These are phyloP conservation scores for Trissolcus japonicus DNA, from an alignment of 2,888 invertebrate species.

Conservation along the genomic window DNA sequence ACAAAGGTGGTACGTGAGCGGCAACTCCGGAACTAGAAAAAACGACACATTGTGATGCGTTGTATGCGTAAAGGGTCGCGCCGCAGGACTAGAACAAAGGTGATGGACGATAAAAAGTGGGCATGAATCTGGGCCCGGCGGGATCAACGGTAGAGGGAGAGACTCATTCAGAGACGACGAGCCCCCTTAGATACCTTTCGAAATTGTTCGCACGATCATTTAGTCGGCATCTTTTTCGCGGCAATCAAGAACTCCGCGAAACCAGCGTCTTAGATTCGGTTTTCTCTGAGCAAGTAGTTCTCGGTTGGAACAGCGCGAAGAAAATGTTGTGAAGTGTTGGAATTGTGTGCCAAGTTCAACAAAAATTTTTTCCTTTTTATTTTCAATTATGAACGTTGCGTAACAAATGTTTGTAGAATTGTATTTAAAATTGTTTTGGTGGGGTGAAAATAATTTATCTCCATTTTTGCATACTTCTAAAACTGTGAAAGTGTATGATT, in stretches of 20 bases:
- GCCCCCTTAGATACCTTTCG: slow-evolving; percentile 61
- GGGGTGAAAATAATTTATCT: too few species aligned
- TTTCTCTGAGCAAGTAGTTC: background rate
- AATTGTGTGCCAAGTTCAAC: too few species aligned
- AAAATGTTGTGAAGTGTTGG: background rate
- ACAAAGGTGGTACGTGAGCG: slow-evolving; percentile 42
- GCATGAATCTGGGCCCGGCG: slow-evolving; percentile 63
- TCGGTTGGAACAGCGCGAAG: background rate
- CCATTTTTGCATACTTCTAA: too few species aligned
- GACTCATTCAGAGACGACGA: slow-evolving; percentile 58
- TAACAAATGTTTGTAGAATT: too few species aligned
- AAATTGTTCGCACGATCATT: slow-evolving; percentile 65
- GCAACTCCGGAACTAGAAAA: slow-evolving; percentile 68
- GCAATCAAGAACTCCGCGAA: slow-evolving; percentile 61
- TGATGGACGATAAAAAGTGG: slow-evolving; percentile 72
- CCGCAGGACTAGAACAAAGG: slow-evolving; percentile 73
- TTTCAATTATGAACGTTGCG: too few species aligned
- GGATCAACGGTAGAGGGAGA: slow-evolving; percentile 60
- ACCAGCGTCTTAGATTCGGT: background rate
- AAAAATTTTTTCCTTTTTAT: too few species aligned
- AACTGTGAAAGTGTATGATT: slow-evolving; percentile 7
- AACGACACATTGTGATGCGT: slow-evolving; percentile 73
- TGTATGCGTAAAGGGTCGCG: slow-evolving; percentile 66
- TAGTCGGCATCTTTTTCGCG: slow-evolving; percentile 64
- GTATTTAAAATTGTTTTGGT: too few species aligned